These are phyloP conservation scores for Vanessa atalanta DNA, from an alignment of 1,140 invertebrate genomes.

Conservation along the genomic window DNA sequence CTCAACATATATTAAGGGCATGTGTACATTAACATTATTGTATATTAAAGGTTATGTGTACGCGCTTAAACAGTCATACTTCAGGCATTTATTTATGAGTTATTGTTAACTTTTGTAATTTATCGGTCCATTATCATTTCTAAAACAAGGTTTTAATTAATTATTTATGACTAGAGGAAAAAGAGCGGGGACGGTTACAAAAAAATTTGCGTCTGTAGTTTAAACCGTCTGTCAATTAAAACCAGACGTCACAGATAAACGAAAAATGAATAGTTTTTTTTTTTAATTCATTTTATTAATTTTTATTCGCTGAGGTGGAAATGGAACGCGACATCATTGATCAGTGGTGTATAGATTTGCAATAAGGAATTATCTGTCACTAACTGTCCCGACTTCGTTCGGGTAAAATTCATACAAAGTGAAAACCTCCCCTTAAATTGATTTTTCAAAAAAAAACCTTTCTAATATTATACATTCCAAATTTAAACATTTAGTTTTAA, in stretches of 20 bases:
- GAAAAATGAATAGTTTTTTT: neutral
- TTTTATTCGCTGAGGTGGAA: neutral
- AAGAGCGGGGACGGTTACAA: neutral
- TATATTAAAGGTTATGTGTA: conserved; percentile 16
- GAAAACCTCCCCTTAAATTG: too few species aligned
- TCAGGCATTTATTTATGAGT: conserved; percentile 24
- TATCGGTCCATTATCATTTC: conserved; percentile 18
- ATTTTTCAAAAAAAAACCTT: too few species aligned
- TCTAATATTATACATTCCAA: too few species aligned
- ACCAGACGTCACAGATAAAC: neutral
- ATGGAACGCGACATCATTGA: too few species aligned
- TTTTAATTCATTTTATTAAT: neutral
- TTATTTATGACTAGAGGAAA: conserved; percentile 14
- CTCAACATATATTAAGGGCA: conserved; percentile 1
- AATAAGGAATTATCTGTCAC: too few species aligned
- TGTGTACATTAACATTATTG: conserved; percentile 4
- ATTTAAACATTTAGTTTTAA: too few species aligned
- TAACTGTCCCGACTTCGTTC: too few species aligned
- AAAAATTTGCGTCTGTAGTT: neutral
- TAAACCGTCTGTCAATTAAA: conserved; percentile 4
- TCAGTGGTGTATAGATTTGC: too few species aligned
- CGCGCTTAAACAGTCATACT: neutral
- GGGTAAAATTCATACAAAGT: too few species aligned
- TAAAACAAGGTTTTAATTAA: conserved; percentile 17
- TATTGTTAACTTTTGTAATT: conserved; percentile 23